These are phyloP conservation scores for Hedya salicella DNA, from an alignment of 2,888 invertebrate genomes.

Conservation along the genomic window DNA sequence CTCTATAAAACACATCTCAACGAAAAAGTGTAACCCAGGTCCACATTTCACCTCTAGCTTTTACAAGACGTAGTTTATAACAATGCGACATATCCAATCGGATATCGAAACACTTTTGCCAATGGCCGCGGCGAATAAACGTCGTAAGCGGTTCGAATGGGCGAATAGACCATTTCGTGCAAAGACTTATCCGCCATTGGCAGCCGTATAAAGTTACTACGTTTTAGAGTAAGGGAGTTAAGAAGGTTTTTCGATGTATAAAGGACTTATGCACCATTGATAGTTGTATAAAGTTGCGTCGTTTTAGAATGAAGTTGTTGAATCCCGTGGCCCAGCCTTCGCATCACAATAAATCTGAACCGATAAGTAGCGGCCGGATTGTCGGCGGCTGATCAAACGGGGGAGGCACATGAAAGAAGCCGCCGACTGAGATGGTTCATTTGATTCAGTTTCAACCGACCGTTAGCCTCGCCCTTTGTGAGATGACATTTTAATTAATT, in stretches of 20 bases:
- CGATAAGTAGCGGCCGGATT: slow-evolving; percentile 83
- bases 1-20: background rate
- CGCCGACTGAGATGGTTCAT: slow-evolving; percentile 71
- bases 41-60: slow-evolving; percentile 27
- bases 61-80: slow-evolving; percentile 21
- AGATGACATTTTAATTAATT: slow-evolving; percentile 78
- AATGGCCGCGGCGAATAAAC: slow-evolving; percentile 63
- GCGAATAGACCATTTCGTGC: slow-evolving; percentile 50
- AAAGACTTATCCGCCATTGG: background rate
- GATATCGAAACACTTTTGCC: slow-evolving; percentile 57
- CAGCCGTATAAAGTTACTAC: background rate
- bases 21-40: background rate
- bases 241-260: slow-evolving; percentile 46
- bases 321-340: slow-evolving; percentile 72
- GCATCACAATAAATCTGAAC: slow-evolving; percentile 84
- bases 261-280: background rate
- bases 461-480: slow-evolving; percentile 70
- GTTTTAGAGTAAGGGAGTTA: slow-evolving; percentile 18
- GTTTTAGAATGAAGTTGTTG: background rate
- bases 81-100: slow-evolving; percentile 29
- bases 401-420: slow-evolving; percentile 79
- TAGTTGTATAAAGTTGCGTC: background rate
- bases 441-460: slow-evolving; percentile 72
- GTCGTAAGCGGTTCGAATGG: slow-evolving; percentile 61
- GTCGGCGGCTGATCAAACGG: slow-evolving; percentile 82